Evolutionary conservation across 2,113 vertebrate genomes (phyloP).

Genomic region (western clawed frog (Xenopus tropicalis)): DNA sequence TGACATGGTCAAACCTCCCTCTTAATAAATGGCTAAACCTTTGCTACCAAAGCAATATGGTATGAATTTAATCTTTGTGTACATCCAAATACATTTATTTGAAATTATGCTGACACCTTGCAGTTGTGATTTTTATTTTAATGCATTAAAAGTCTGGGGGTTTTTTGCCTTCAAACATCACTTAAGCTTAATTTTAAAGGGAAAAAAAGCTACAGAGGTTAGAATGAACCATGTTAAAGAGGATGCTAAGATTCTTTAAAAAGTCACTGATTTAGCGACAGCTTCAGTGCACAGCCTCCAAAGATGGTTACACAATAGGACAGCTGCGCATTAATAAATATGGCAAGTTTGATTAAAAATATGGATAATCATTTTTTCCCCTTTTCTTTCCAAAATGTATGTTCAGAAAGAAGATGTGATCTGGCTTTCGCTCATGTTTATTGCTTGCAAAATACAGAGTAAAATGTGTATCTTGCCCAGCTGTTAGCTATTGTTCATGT

Average conservation of each 20-base stretch:
- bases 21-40: constrained; percentile 62
- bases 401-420: constrained; percentile 74
- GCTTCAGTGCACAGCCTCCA: constrained; percentile 60
- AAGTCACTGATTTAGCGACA: constrained; percentile 58
- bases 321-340: constrained; percentile 84
- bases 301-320: constrained; percentile 66
- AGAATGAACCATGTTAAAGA: constrained; percentile 57
- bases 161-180: constrained; percentile 56
- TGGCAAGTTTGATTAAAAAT: constrained; percentile 84
- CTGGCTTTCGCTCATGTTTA: constrained; percentile 73
- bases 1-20: constrained; percentile 61
- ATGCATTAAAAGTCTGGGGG: too few species aligned
- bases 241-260: constrained; percentile 62
- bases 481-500: constrained; percentile 82
- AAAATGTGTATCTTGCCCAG: constrained; percentile 79
- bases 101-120: constrained; percentile 40
- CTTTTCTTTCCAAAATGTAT: constrained; percentile 61
- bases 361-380: constrained; percentile 74
- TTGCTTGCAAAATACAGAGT: constrained; percentile 79
- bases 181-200: constrained; percentile 46
- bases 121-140: not conserved
- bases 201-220: constrained; percentile 54
- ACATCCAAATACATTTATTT: constrained; percentile 60
- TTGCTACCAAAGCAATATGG: constrained; percentile 55
- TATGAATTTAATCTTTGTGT: constrained; percentile 64